Conservation (phyloP, 2,113 vertebrate genomes). For the Gallinago jamesoni region DNA sequence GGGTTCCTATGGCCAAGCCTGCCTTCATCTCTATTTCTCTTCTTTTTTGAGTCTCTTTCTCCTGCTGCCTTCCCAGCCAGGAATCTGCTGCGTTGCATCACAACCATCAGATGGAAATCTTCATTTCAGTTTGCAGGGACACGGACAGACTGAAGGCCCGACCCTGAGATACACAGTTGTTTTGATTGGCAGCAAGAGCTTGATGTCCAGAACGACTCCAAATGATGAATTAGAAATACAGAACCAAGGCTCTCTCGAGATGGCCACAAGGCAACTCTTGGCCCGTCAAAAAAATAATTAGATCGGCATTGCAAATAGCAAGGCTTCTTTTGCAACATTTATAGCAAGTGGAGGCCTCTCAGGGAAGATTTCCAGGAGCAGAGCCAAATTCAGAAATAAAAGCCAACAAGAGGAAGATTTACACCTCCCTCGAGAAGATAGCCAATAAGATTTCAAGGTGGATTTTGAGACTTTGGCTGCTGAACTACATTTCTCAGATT, state of each 20-base stretch:
- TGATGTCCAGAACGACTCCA: background rate
- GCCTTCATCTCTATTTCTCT: background rate
- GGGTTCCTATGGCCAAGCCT: background rate
- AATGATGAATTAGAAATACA: background rate
- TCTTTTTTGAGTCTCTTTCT: background rate
- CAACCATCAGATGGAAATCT: background rate
- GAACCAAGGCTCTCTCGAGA: background rate
- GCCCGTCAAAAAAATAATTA: background rate
- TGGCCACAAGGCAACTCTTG: background rate
- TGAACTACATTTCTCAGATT: constrained; percentile 43
- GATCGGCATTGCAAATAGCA: background rate
- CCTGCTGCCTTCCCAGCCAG: background rate
- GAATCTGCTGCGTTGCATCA: background rate
- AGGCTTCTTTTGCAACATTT: constrained; percentile 45
- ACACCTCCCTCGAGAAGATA: constrained; percentile 22
- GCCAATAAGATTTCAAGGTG: constrained; percentile 58
- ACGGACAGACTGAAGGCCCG: background rate
- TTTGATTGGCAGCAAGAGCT: background rate
- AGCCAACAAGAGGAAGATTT: constrained; percentile 55
- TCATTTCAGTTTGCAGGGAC: background rate
- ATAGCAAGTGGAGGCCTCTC: constrained; percentile 54
- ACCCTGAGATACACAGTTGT: background rate
- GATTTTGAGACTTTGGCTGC: constrained; percentile 52
- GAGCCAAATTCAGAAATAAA: constrained; percentile 58
- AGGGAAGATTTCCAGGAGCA: constrained; percentile 59